These are phyloP conservation scores for Drosophila subsilvestris DNA, from an alignment of 2,888 invertebrate species.

Conservation along the genomic window DNA sequence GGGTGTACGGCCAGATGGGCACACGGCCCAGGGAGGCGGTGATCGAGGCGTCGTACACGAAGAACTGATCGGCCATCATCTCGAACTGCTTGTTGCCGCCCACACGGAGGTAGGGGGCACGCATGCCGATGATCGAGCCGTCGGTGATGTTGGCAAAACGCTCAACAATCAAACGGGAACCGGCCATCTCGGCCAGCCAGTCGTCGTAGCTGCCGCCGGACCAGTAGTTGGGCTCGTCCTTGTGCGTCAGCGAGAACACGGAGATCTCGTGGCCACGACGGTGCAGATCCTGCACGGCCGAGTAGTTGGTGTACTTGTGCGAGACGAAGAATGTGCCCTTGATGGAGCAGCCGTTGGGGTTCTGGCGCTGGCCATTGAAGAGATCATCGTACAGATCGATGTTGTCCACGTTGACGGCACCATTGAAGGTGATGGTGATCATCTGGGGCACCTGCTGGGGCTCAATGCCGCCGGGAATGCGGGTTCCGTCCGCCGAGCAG, in stretches of 20 bases:
- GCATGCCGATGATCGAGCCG: conserved; percentile 94
- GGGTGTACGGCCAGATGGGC: conserved; percentile 98
- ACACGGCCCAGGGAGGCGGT: conserved; percentile 94
- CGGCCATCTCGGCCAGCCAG: conserved; percentile 98
- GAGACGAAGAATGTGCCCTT: conserved; percentile 96
- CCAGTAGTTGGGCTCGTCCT: conserved; percentile 96
- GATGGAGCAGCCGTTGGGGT: conserved; percentile 95
- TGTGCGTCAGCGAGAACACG: conserved; percentile 96
- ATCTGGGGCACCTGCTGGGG: conserved; percentile 95
- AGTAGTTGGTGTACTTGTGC: conserved; percentile 96
- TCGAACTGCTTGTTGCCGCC: conserved; percentile 98
- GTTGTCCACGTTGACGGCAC: conserved; percentile 96
- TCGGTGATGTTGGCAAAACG: conserved; percentile 96
- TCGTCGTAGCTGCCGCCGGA: conserved; percentile 93
- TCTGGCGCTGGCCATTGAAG: conserved; percentile 92
- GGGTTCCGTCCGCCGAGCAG: conserved; percentile 96
- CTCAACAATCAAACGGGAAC: conserved; percentile 93
- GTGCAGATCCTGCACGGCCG: conserved; percentile 94
- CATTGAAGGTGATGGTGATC: conserved; percentile 96
- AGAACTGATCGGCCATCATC: conserved; percentile 98
- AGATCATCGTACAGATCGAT: conserved; percentile 96
- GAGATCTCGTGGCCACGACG: conserved; percentile 96
- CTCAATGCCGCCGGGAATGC: conserved; percentile 93
- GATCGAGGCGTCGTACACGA: conserved; percentile 97
- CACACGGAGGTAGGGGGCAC: conserved; percentile 94